phyloP scores from a whole-genome alignment of 2,888 invertebrate species.

The Dioctria linearis region DNA sequence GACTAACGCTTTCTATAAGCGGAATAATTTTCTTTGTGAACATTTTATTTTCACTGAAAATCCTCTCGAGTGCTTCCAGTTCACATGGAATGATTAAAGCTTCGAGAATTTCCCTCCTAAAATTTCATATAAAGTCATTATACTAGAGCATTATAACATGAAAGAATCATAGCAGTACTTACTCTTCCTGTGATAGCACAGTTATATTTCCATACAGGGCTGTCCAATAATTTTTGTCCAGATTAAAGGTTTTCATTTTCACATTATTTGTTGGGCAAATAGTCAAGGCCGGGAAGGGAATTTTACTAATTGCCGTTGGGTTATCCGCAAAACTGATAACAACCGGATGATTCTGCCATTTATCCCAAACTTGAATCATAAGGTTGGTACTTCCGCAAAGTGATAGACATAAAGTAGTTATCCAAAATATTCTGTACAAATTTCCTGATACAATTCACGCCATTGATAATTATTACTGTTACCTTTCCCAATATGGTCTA shows the following conservation, averaged over 20 bases:
- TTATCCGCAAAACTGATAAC: slow-evolving; percentile 32
- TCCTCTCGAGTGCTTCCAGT: not conserved
- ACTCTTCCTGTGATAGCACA: not conserved
- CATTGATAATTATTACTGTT: not conserved
- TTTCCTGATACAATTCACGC: not conserved
- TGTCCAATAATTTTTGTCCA: not conserved
- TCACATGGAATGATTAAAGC: not conserved
- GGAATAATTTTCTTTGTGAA: not conserved
- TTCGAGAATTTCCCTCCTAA: not conserved
- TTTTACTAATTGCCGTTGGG: slow-evolving; percentile 24
- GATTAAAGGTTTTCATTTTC: slow-evolving; percentile 18
- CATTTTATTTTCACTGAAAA: not conserved
- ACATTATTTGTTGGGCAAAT: slow-evolving; percentile 52
- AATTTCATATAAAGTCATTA: not conserved
- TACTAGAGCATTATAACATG: not conserved
- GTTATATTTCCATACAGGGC: not conserved
- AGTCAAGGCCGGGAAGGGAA: slow-evolving; percentile 46
- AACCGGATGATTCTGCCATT: slow-evolving; percentile 46
- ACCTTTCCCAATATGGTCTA: slow-evolving; percentile 1
- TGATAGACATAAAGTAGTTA: slow-evolving; percentile 39
- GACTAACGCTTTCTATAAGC: not conserved
- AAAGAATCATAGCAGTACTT: not conserved
- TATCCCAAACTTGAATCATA: slow-evolving; percentile 37
- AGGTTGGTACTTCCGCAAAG: slow-evolving; percentile 38
- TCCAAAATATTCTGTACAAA: slow-evolving; percentile 51